Evolutionary conservation across 2,797 vertebrate genomes (phyloP), one percentile per base, ranked within the genome.

Genomic region (Sebastes trivittatus): DNA sequence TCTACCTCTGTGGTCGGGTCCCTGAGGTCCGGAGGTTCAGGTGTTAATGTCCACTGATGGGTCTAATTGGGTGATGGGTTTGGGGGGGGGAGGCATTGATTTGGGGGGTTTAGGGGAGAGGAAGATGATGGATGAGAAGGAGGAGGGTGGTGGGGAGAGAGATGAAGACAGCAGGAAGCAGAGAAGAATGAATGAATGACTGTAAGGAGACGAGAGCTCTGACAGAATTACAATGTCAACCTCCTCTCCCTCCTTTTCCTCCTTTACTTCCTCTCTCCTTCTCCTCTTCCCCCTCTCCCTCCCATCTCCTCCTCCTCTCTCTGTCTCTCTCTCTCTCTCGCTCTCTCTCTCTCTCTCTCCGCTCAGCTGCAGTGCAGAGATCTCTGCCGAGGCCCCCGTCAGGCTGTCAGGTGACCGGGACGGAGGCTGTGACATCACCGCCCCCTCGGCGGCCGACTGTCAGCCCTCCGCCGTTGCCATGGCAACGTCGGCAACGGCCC

Each of bases 301-400:
- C 7, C 42, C 18, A 60, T 70, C 18, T 23, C 30, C 36, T 11
- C 66, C 32, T 34, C 32, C 27, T 25, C 25, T 25, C 25, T 25
- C 25, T 34, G 61, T 2, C 32, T 20, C 49, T 25, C 25, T 27
- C 25, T 27, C 25, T 27, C 25, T 4, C 4, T 30, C 8, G 10
- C 32, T 32, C 32, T 34, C 32, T 34, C 32, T 34, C 9, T 34
- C 32, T 34, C n/a, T 27, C 65, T 2, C 32, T 20, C 49, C 75
- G 46, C 29, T 89, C 95, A 98, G 97, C 95, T 97, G 97, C 96
- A 98, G 96, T 96, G 96, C 96, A 90, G 97, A 97, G 90, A 93
- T 95, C 91, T 92, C 93, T 36, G 82, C 86, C 58, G 96, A 96
- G 89, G 92, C 96, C 85, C 91, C 94, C 76, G 90, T 96, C 92